These are phyloP conservation scores for Acleris laterana DNA, from an alignment of 2,888 invertebrate species.

Conservation along the genomic window DNA sequence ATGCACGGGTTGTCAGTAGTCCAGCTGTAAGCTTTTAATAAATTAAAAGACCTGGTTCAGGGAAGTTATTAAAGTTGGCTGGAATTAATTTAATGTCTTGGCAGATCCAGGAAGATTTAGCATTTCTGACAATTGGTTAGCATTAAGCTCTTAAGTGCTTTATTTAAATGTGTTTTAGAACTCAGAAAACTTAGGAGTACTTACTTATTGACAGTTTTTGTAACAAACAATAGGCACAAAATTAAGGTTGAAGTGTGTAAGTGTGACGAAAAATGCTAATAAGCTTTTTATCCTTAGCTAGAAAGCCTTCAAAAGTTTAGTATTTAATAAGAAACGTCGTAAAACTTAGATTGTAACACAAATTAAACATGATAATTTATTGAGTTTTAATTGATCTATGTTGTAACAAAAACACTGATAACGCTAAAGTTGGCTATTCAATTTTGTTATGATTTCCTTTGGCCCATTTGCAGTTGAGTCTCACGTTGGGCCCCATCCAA, in stretches of 20 bases:
- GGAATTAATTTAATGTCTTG: slow-evolving; percentile 24
- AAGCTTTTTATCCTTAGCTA: too few relatives aligned
- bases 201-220: too few relatives aligned
- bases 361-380: too few relatives aligned
- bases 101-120: slow-evolving; percentile 17
- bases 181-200: too few relatives aligned
- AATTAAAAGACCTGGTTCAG: slow-evolving; percentile 14
- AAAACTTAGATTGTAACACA: too few relatives aligned
- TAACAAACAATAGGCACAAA: too few relatives aligned
- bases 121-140: slow-evolving; percentile 5
- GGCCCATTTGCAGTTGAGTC: neutral
- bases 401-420: neutral
- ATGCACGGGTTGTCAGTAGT: neutral
- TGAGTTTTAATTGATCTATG: too few relatives aligned
- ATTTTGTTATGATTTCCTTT: slow-evolving; percentile 7
- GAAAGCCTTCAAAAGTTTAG: too few relatives aligned
- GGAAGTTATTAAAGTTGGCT: neutral
- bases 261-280: too few relatives aligned
- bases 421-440: slow-evolving; percentile 1
- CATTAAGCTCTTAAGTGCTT: neutral
- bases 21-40: slow-evolving; percentile 7
- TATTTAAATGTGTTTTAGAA: neutral
- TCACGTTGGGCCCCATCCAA: slow-evolving; percentile 46
- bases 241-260: too few relatives aligned
- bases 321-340: too few relatives aligned